Conservation (phyloP, 2,113 vertebrate species). For the Peromyscus polionotus region DNA sequence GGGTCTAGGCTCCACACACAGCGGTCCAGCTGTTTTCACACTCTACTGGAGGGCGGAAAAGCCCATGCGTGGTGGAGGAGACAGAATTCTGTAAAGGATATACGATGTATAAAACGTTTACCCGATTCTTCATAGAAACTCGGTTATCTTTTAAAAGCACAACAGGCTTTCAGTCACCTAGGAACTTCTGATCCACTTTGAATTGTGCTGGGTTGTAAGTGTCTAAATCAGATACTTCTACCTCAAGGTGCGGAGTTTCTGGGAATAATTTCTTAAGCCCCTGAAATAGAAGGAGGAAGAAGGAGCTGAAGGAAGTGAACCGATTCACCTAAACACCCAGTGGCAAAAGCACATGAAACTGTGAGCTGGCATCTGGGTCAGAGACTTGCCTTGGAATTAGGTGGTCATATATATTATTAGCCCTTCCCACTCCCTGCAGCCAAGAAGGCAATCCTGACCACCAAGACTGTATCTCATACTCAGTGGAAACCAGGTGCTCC, state of each 20-base stretch:
- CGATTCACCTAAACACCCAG: fast-evolving
- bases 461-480: neutral
- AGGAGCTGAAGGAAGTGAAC: neutral
- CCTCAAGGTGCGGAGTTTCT: neutral
- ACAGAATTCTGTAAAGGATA: neutral
- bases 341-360: neutral
- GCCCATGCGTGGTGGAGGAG: neutral
- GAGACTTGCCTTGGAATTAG: neutral
- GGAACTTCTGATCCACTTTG: neutral
- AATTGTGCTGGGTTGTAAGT: neutral
- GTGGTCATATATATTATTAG: neutral
- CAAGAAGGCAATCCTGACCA: neutral
- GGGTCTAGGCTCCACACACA: neutral
- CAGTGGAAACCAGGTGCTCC: fast-evolving
- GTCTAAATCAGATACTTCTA: neutral
- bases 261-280: neutral
- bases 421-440: neutral
- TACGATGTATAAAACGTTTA: neutral
- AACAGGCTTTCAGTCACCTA: slow-evolving; percentile 23
- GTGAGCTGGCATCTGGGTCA: fast-evolving
- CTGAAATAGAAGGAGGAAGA: neutral
- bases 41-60: neutral
- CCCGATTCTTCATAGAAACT: neutral
- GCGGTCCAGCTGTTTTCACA: neutral
- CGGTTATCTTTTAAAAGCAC: slow-evolving; percentile 49